Conservation (phyloP, 2,113 vertebrate species). For the Tragelaphus strepsiceros region DNA sequence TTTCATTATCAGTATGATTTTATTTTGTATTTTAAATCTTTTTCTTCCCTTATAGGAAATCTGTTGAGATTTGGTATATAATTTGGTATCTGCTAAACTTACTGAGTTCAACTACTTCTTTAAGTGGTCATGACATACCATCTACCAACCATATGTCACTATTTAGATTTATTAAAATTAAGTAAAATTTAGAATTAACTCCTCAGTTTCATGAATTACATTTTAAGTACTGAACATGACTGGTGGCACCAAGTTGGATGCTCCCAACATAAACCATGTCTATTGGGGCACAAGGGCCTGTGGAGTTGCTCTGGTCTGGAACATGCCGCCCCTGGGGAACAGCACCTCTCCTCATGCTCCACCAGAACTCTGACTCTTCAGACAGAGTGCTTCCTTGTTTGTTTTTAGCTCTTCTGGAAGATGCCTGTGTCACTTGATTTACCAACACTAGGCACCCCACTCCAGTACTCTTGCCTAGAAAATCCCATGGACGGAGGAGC, state of each 20-base stretch:
- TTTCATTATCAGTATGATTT: neutral
- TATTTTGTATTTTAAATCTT: neutral
- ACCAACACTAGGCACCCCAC: neutral
- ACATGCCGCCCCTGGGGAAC: rapidly evolving
- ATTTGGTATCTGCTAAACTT: neutral
- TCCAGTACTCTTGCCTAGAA: too few species aligned
- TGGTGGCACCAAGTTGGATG: neutral
- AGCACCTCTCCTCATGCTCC: too few species aligned
- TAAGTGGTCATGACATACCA: neutral
- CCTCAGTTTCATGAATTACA: neutral
- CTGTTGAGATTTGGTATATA: neutral
- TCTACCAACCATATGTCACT: neutral
- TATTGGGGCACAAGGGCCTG: neutral
- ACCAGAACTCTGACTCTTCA: rapidly evolving
- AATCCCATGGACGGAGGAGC: too few species aligned
- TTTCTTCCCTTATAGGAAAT: neutral
- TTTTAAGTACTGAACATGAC: neutral
- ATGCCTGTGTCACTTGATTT: neutral
- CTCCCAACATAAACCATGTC: neutral
- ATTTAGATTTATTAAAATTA: constrained; percentile 17
- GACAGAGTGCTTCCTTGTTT: neutral
- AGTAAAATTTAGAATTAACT: neutral
- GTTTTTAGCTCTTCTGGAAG: neutral
- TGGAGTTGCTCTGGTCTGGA: too few species aligned
- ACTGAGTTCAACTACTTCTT: neutral